Base-by-base conservation (phyloP, 92 coral and sea anemone species). In the Scolanthus callimorphus region DNA sequence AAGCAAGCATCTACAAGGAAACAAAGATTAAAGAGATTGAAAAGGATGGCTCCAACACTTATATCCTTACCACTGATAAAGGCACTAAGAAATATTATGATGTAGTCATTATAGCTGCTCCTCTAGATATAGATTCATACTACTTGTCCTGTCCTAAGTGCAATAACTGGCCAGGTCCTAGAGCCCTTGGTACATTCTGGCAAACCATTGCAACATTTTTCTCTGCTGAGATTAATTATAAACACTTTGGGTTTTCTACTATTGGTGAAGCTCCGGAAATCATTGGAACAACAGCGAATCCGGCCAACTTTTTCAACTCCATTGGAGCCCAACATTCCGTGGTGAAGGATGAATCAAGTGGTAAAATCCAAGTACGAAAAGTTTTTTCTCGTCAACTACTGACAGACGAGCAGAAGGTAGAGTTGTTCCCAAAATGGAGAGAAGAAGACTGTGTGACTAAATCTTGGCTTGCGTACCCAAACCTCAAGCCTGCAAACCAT, bases 391-490 rank as follows among this genome's bases (percentile, higher is more conserved):
- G 98, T 13, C 58, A 82, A 31, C 62, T 65, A 11, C 84, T 92
- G 0, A 83, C 79, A 20, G 34, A 46, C 0, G 69, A 72, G 26
- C 86, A 84, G 22, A 27, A 69, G 6, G 70, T 77, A 31, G 65
- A 71, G 21, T 51, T 92, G 41, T 92, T 88, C 31, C 47, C 79
- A 3, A 45, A 21, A 12, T 22, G 62, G 2, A 59, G 57, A 41
- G 94, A 76, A 17, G 28, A 39, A 2, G 52, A 46, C 19, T 71
- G 67, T 19, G 43, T 62, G 48, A 61, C 72, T 19, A 67, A 69
- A 3, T 44, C 70, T 0, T 92, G 98, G 98, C 62, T 84, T 53
- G 94, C 98, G 0, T 92, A 92, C 65, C 98, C 98, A 19, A 85
- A 84, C 37, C 77, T 62, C 25, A 77, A 69, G 15, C 98, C 98